phyloP scores from a whole-genome alignment of 2,113 vertebrate species.

The Erpornis zantholeuca region DNA sequence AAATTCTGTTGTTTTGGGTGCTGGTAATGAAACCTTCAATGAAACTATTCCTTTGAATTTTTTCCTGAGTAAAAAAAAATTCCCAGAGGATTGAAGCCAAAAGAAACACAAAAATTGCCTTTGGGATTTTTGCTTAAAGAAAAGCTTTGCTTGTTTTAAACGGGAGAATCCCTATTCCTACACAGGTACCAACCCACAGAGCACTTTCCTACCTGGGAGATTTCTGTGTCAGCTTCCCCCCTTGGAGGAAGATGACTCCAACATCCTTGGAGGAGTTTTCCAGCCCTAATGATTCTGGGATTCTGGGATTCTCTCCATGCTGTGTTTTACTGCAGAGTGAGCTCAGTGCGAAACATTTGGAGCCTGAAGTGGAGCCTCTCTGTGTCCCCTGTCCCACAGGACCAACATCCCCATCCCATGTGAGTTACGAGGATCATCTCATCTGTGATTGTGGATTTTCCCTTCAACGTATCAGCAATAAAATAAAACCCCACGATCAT shows the following conservation, averaged over 20 bases:
- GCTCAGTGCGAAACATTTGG: not conserved
- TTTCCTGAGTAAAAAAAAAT: not conserved
- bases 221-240: not conserved
- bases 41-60: not conserved
- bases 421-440: not conserved
- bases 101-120: not conserved
- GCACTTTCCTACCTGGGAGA: not conserved
- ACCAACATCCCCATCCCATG: not conserved
- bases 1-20: not conserved
- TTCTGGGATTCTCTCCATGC: accelerated
- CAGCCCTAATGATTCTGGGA: not conserved
- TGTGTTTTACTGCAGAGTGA: not conserved
- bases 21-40: not conserved
- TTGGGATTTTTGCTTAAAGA: not conserved
- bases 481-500: accelerated
- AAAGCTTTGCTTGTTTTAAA: not conserved
- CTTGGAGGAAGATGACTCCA: no score
- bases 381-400: not conserved
- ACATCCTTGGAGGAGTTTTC: not conserved
- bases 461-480: accelerated
- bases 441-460: accelerated
- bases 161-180: not conserved
- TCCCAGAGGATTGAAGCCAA: not conserved
- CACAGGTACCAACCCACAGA: not conserved
- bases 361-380: not conserved